A percentile compares a stretch with the other conserved stretches of the same genome.
These are phyloP conservation scores for Anolis carolinensis DNA, from an alignment of 2,113 vertebrate genomes.

Conservation along the genomic window DNA sequence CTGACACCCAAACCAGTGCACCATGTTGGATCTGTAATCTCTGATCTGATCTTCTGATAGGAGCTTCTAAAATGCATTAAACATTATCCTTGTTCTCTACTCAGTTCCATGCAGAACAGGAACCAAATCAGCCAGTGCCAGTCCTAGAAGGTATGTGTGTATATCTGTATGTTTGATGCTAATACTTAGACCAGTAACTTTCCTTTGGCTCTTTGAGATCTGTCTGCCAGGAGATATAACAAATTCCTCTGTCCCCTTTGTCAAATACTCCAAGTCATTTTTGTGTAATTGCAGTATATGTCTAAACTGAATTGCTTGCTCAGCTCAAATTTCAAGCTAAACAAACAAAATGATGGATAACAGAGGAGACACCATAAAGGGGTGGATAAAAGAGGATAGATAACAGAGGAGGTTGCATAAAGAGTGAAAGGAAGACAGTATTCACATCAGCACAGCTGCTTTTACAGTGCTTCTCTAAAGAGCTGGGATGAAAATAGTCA, in stretches of 20 bases:
- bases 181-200: neutral
- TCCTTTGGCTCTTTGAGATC: neutral
- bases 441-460: neutral
- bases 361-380: neutral
- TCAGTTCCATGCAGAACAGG: slow-evolving; percentile 83
- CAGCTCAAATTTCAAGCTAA: neutral
- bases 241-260: neutral
- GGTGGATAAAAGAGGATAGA: neutral
- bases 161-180: neutral
- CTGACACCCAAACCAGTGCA: too few relatives aligned
- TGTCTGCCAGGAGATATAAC: neutral
- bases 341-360: neutral
- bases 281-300: neutral
- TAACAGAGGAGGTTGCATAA: neutral
- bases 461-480: neutral
- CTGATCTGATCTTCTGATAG: neutral
- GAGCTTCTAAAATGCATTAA: neutral
- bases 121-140: slow-evolving; percentile 54
- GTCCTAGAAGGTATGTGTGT: slow-evolving; percentile 60
- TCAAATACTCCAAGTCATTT: neutral
- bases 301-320: slow-evolving; percentile 9
- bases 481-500: neutral
- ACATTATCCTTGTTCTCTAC: neutral
- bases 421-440: neutral
- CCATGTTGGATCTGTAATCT: too few relatives aligned